Evolutionary conservation across 2,888 invertebrate species (phyloP), one percentile per base, ranked within the genome.

Genomic region (Arge pagana): DNA sequence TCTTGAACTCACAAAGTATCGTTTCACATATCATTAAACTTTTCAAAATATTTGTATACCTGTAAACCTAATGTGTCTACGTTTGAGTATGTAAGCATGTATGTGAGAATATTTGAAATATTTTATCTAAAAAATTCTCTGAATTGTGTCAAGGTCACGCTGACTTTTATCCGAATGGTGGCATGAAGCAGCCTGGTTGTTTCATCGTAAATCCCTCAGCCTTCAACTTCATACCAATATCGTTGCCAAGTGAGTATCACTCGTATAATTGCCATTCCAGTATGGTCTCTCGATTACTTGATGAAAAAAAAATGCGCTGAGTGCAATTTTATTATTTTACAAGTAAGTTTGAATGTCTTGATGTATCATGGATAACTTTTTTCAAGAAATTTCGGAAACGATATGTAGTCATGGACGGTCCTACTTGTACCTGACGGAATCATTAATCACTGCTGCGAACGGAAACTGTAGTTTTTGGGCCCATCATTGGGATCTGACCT

Each of bases 81-180:
- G n/a, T n/a, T n/a, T n/a, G n/a, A n/a, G n/a, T n/a, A n/a, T n/a
- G n/a, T n/a, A n/a, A n/a, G n/a, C n/a, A n/a, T n/a, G n/a, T n/a
- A n/a, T n/a, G n/a, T n/a, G n/a, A n/a, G n/a, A n/a, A n/a, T n/a
- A n/a, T n/a, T n/a, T n/a, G n/a, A n/a, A n/a, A n/a, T n/a, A n/a
- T n/a, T n/a, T n/a, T n/a, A n/a, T n/a, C n/a, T n/a, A n/a, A n/a
- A n/a, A n/a, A n/a, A n/a, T n/a, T n/a, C n/a, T n/a, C n/a, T n/a
- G n/a, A n/a, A n/a, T n/a, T 39, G 3, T 41, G 66, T 64, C 26
- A 53, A 83, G 83, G 83, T 40, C 78, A 86, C 58, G 80, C 84
- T 2, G 87, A 88, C 66, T 86, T 86, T 65, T 87, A 86, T 69
- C 83, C 86, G 1, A 87, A 87, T 54, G 87, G 87, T 0, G 88